phyloP scores from a whole-genome alignment of 2,888 invertebrate species.

The Xestia rhomboidea region DNA sequence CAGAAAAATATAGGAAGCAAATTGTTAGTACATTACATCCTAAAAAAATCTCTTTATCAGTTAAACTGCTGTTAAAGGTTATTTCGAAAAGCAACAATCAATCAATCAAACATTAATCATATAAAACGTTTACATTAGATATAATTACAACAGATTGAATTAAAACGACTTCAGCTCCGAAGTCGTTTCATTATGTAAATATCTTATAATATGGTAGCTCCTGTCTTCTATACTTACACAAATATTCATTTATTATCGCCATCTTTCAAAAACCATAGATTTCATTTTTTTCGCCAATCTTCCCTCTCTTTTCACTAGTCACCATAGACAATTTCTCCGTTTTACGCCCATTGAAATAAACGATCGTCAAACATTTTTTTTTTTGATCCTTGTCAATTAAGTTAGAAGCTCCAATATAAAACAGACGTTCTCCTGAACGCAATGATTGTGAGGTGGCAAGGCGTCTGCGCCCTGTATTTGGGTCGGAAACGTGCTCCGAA shows the following conservation, averaged over 20 bases:
- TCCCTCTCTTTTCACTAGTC: constrained; percentile 12
- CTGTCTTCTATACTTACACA: background rate
- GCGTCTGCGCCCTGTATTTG: constrained; percentile 79
- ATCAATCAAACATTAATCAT: background rate
- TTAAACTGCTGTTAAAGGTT: background rate
- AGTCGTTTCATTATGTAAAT: too few species aligned
- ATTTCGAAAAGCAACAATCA: background rate
- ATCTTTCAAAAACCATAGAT: constrained; percentile 6
- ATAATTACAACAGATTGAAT: background rate
- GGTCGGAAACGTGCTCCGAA: constrained; percentile 81
- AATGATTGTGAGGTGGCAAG: constrained; percentile 60
- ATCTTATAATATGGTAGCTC: too few species aligned
- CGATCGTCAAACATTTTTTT: constrained; percentile 37
- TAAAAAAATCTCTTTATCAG: background rate
- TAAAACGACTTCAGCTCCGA: background rate
- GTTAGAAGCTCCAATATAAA: constrained; percentile 51
- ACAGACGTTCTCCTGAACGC: constrained; percentile 58
- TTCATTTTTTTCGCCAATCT: background rate
- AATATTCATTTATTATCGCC: background rate
- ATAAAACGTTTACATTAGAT: background rate
- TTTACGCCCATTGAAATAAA: constrained; percentile 51
- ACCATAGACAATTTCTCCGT: constrained; percentile 14
- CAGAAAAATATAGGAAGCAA: background rate
- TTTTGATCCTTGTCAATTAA: constrained; percentile 53
- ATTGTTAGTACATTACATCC: background rate